A percentile compares a stretch with the other conserved stretches of the same genome.
Evolutionary conservation across 2,113 vertebrate species (phyloP).

Genomic region (Morone saxatilis): DNA sequence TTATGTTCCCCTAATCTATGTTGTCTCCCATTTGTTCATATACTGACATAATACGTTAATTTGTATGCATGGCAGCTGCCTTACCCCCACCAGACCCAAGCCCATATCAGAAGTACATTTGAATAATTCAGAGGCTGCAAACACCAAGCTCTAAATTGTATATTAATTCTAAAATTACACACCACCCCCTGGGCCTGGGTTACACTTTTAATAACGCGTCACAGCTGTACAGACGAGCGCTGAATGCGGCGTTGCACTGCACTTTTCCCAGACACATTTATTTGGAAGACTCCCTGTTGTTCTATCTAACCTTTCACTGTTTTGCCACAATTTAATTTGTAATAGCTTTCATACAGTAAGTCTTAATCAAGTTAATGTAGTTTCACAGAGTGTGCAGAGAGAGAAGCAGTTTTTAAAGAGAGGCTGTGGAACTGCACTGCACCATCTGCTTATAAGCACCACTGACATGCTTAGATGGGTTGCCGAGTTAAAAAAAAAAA

Average conservation of each 20-base stretch:
- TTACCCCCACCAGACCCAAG: constrained; percentile 51
- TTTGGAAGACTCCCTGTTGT: constrained; percentile 55
- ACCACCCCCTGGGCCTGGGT: constrained; percentile 59
- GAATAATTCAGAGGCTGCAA: constrained; percentile 79
- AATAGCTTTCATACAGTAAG: constrained; percentile 46
- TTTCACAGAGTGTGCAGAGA: constrained; percentile 9
- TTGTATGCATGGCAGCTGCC: constrained; percentile 68
- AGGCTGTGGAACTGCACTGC: constrained; percentile 22
- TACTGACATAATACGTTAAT: constrained; percentile 72
- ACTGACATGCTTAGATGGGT: constrained; percentile 33
- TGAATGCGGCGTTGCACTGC: constrained; percentile 17
- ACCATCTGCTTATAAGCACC: constrained; percentile 45
- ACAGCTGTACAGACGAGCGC: constrained; percentile 56
- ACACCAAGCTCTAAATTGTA: constrained; percentile 80
- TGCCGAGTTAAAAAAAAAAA: constrained; percentile 18
- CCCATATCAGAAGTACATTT: constrained; percentile 66
- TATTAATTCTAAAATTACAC: constrained; percentile 83
- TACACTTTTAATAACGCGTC: constrained; percentile 79
- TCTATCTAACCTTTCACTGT: constrained; percentile 43
- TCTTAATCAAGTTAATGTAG: constrained; percentile 67
- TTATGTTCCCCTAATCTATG: constrained; percentile 66
- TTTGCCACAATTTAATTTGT: constrained; percentile 62
- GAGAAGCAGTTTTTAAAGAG: constrained; percentile 22
- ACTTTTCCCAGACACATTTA: constrained; percentile 60
- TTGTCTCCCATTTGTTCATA: constrained; percentile 53